Evolutionary conservation across 2,888 invertebrate species (phyloP), one percentile per base, ranked within the genome.

Genomic region (Amphipyra berbera): DNA sequence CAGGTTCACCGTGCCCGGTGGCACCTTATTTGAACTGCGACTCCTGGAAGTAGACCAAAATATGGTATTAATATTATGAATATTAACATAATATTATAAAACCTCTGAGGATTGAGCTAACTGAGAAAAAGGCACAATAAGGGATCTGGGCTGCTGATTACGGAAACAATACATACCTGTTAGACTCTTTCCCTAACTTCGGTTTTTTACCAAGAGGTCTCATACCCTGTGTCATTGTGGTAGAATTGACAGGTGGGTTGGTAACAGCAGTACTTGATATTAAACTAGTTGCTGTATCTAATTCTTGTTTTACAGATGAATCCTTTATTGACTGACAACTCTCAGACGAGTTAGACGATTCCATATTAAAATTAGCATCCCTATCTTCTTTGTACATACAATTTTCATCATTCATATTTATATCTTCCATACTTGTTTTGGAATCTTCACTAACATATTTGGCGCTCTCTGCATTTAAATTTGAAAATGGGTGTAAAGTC

Each of bases 1-100:
- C 57, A 99, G 93, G 92, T 99, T 99, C 38, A 99, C 98, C 5
- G 98, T 98, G 1, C 98, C 98, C 0, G 98, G 98, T 0, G 98
- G 98, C 66, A 98, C 96, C 88, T 97, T 97, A 82, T 96, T 97
- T 7, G 96, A 95, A 75, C 95, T 96, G 49, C 96, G 94, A 78
- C 94, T 95, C 57, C 96, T 93, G 83, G 56, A 94, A 78, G 33
- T 9, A 37, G 4, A 15, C 2, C 21, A 41, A 21, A 46, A 33
- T 12, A 33, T 38, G 5, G 5, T 6, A 40, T 55, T 2, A 53
- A 44, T 35, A 7, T 21, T 35, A 10, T 44, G 15, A 27, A 40
- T 21, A 0, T 40, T 2, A 1, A 47, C 12, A 27, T 10, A 10
- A 9, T 21, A 21, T 21, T 21, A 21, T 21, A 2, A 21, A 21